Percentiles rank a stretch among this genome's conserved stretches.
Evolutionary conservation across 2,113 vertebrate genomes (phyloP).

Genomic region (Illadopsis cleaveri): DNA sequence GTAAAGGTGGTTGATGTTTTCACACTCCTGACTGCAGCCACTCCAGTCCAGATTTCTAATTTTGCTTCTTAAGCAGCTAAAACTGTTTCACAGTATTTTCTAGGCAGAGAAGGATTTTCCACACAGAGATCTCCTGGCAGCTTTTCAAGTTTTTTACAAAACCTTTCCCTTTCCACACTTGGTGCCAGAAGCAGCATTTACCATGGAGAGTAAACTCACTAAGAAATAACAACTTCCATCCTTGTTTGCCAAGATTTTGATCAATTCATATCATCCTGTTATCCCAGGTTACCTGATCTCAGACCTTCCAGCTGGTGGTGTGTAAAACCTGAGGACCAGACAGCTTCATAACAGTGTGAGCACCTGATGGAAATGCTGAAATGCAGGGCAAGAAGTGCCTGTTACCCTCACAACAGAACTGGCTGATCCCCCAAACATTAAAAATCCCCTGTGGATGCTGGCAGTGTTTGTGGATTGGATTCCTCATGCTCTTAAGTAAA

Average conservation of each 20-base stretch:
- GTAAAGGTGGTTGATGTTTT: neutral
- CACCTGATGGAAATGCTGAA: neutral
- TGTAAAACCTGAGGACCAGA: neutral
- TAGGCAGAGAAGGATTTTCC: neutral
- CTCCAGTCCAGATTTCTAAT: neutral
- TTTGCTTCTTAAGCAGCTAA: neutral
- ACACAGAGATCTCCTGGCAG: neutral
- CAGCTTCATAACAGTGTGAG: neutral
- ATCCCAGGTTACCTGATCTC: neutral
- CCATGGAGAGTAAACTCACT: neutral
- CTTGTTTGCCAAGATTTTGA: neutral
- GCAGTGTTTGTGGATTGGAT: neutral
- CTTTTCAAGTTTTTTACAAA: neutral
- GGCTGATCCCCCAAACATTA: neutral
- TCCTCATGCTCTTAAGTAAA: neutral
- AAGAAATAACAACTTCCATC: neutral
- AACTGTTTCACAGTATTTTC: neutral
- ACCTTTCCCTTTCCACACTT: neutral
- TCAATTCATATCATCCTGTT: neutral
- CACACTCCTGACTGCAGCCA: neutral
- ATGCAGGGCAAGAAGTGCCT: neutral
- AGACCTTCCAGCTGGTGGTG: neutral
- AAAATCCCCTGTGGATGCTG: neutral
- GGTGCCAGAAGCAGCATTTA: neutral
- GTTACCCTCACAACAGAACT: neutral